Evolutionary conservation across 2,888 invertebrate species (phyloP).

Genomic region (Pyrrhosoma nymphula): DNA sequence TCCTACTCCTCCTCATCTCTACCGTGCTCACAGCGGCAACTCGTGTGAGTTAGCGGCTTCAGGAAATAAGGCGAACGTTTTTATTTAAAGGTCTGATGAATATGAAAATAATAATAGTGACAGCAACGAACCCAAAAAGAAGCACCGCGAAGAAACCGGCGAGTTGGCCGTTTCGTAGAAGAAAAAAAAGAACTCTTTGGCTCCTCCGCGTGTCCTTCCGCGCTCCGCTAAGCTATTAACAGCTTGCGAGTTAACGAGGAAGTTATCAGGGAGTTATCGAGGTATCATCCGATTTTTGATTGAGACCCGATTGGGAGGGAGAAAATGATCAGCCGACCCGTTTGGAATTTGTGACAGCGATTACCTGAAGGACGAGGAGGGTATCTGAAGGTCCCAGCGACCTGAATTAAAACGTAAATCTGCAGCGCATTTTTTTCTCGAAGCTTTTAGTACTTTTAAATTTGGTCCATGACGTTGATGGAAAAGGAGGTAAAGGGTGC

Average conservation of each 20-base stretch:
- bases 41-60: constrained; percentile 1
- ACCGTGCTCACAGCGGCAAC: not conserved
- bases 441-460: not conserved
- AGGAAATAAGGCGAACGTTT: not conserved
- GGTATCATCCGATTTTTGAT: constrained; percentile 24
- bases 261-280: constrained; percentile 38
- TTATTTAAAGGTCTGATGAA: constrained; percentile 32
- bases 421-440: not conserved
- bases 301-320: not conserved
- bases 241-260: not conserved
- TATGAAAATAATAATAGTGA: constrained; percentile 50
- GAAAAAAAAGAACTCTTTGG: not conserved
- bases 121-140: not conserved
- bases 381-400: not conserved
- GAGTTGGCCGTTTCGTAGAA: not conserved
- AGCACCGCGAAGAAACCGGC: not conserved
- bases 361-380: not conserved
- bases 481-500: not conserved
- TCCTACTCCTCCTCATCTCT: not conserved
- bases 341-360: not conserved
- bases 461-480: not conserved
- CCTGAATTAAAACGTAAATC: constrained; percentile 7
- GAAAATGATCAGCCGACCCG: not conserved
- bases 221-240: not conserved
- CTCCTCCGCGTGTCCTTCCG: not conserved